Evolutionary conservation across 2,797 vertebrate genomes (phyloP), one percentile per base, ranked within the genome.

Genomic region (Esox lucius): DNA sequence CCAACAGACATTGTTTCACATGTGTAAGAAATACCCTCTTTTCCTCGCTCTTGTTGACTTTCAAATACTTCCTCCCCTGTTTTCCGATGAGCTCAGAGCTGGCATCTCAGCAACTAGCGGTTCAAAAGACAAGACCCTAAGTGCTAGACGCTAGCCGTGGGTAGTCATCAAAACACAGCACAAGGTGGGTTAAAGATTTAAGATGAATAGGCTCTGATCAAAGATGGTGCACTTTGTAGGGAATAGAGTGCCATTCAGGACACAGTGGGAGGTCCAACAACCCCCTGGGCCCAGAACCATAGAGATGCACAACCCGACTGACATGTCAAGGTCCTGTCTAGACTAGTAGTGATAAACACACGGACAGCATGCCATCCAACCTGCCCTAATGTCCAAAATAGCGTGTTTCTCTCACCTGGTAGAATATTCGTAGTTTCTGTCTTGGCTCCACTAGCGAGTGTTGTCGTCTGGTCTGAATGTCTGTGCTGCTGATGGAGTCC

Each of bases 361-460:
- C 9, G 2, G 53, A 9, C 3, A 46, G 9, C 3, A 22, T 11
- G 22, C 56, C 19, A 9, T 24, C 8, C 56, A 61, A 13, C 24
- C 22, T 61, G 11, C 56, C 0, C 56, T 12, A 4, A 61, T 22
- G 56, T 13, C 56, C 9, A 26, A 0, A 61, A 61, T 61, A 61
- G 26, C 8, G 7, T 1, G 35, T n/a, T 4, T 35, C 61, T 70
- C 76, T 80, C 91, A 96, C 95, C 95, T 96, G 95, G 86, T 96
- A 96, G 94, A 96, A 96, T 92, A 96, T 95, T 76, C 95, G 90
- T 80, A 96, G 84, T 75, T 96, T 96, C 83, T 96, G 95, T 11
- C 94, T 90, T 65, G 93, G 94, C 78, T 96, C 95, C 82, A 91
- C 89, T 70, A 92, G 89, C 81, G 92, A 81, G 84, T 95, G 95